Base-by-base conservation (phyloP, 2,888 invertebrate species). In the Thalpophila matura region DNA sequence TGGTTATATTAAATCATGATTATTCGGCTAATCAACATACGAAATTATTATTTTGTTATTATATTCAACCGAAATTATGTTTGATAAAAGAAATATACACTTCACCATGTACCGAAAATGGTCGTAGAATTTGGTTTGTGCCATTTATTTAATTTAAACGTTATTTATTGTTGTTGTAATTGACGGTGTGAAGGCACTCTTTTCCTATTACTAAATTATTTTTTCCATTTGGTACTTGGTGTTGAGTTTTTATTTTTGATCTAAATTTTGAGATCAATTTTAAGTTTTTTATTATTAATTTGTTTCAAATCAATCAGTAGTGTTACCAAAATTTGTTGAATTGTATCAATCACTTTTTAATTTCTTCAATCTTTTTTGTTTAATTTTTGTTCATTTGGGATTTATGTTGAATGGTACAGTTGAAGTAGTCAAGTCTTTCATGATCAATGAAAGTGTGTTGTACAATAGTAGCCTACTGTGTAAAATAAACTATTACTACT, bases 131-230 rank as follows among this genome's bases (percentile, higher is more conserved):
- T 91, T 92, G 93, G 93, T 93, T 86, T 86, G 94, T 95, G 94
- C 94, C 94, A 95, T 95, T 85, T 93, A 93, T 93, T 93, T 94
- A 92, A 93, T 93, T 87, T 91, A 89, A 81, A 87, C 75, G 77
- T 92, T 90, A 92, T 91, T 93, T 93, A 92, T 92, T 88, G 82
- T 91, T 90, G 83, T 89, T 89, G 80, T 87, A 79, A 79, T 72
- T 75, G 84, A 82, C 80, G 84, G 82, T 80, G 86, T 81, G 84
- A 68, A 74, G 89, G 89, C 91, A 90, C 90, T 84, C 72, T 85
- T 83, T 89, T 91, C 87, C 89, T 91, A 86, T 84, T 83, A 83
- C 87, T 90, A 86, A 92, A 92, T 91, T 89, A 87, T 89, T 75
- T 38, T 86, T 86, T 81, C 87, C 85, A 82, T 89, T 91, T 88